A percentile compares a stretch with the other conserved stretches of the same genome.
These are phyloP conservation scores for Benthosema pterotum DNA, from an alignment of 2,797 vertebrate genomes.

Conservation along the genomic window DNA sequence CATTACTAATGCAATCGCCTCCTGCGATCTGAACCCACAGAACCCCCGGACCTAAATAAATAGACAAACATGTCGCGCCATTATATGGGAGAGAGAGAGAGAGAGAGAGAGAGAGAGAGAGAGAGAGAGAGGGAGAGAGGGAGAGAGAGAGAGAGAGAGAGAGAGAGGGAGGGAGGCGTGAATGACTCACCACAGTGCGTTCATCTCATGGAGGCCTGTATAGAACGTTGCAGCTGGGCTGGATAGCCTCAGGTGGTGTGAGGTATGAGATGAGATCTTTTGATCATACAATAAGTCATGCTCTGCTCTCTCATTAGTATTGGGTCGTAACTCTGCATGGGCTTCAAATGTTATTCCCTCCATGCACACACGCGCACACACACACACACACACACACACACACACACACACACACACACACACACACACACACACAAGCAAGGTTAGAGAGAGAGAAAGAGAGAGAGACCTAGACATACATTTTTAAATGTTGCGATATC, in stretches of 20 bases:
- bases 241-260: conserved; percentile 53
- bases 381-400: not conserved
- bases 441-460: too few relatives aligned
- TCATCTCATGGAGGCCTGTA: conserved; percentile 37
- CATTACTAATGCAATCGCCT: conserved; percentile 62
- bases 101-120: not conserved
- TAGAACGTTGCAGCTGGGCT: conserved; percentile 55
- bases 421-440: not conserved
- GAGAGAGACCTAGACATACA: too few relatives aligned
- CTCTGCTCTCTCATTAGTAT: conserved; percentile 55
- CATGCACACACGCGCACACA: not conserved
- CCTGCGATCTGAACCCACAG: conserved; percentile 54
- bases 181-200: conserved; percentile 58
- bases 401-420: not conserved
- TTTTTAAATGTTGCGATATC: not conserved
- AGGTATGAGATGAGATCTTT: conserved; percentile 45
- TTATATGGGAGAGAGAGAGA: conserved; percentile 23
- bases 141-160: too few relatives aligned
- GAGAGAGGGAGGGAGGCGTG: conserved; percentile 31
- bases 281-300: conserved; percentile 54
- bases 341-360: conserved; percentile 40
- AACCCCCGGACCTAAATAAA: conserved; percentile 60
- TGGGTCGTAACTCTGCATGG: conserved; percentile 40
- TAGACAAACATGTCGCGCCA: conserved; percentile 51
- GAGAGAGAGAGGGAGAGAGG: conserved; percentile 15